These are phyloP conservation scores for Drosophila lacteicornis DNA, from an alignment of 1,140 invertebrate genomes.

Conservation along the genomic window DNA sequence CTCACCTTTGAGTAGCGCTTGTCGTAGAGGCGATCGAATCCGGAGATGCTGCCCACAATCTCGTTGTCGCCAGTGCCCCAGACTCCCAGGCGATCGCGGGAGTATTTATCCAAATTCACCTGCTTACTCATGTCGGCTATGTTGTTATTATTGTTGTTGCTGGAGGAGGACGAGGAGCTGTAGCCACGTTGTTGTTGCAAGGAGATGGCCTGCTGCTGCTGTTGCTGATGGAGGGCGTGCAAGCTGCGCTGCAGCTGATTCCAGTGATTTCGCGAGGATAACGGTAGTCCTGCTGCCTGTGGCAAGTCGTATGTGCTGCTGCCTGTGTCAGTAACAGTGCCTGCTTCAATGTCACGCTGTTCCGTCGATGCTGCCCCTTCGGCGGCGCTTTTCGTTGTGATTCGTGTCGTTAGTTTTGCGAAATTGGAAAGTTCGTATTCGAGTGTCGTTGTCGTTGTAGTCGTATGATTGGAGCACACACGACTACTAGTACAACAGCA, in stretches of 20 bases:
- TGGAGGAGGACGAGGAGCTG: slow-evolving; percentile 4
- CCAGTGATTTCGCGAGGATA: slow-evolving; percentile 69
- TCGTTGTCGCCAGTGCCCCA: slow-evolving; percentile 76
- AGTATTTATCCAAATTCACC: slow-evolving; percentile 25
- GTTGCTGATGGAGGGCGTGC: slow-evolving; percentile 56
- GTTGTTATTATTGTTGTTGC: slow-evolving; percentile 30
- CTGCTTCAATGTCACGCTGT: slow-evolving; percentile 14
- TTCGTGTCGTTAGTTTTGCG: slow-evolving; percentile 83
- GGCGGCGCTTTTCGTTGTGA: slow-evolving; percentile 76
- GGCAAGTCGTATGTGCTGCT: slow-evolving; percentile 29
- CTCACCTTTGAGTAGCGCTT: slow-evolving; percentile 82
- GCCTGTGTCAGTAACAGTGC: background rate
- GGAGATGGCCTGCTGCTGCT: slow-evolving; percentile 18
- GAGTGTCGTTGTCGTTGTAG: slow-evolving; percentile 80
- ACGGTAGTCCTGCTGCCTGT: slow-evolving; percentile 38
- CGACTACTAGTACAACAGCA: slow-evolving; percentile 70
- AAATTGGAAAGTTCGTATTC: slow-evolving; percentile 84
- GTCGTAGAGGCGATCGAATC: slow-evolving; percentile 63
- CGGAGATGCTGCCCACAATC: slow-evolving; percentile 65
- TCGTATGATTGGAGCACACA: slow-evolving; percentile 83
- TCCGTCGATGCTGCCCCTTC: slow-evolving; percentile 50
- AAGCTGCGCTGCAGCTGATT: slow-evolving; percentile 67
- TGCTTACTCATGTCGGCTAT: slow-evolving; percentile 35
- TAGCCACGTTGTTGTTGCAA: slow-evolving; percentile 50
- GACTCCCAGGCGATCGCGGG: slow-evolving; percentile 72